Base-by-base conservation (phyloP, 2,888 invertebrate genomes). In the Amaurobius ferox region DNA sequence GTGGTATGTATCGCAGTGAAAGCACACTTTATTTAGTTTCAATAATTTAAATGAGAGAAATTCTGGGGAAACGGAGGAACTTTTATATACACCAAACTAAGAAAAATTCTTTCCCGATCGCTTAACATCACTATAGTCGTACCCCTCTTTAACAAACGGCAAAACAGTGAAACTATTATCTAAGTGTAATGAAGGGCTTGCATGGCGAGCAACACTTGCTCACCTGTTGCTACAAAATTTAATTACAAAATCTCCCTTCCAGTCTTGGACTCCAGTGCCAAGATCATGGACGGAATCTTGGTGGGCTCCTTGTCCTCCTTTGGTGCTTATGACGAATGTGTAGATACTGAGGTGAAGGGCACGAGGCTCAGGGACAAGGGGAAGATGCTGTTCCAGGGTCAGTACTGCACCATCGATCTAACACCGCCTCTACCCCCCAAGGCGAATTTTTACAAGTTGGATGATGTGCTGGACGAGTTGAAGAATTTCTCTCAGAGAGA, bases 381-480 rank as follows among this genome's bases (percentile, higher is more conserved):
- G 6, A 78, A 79, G 55, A 29, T 35, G 19, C 55, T 83, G 0
- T 87, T 81, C 28, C 19, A 44, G 16, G 87, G 87, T 0, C 30
- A 87, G 29, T 87, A 87, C 44, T 87, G 87, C 29, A 61, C 67
- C 0, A 26, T 87, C 7, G 70, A 87, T 9, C 11, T 87, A 13
- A 77, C 39, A n/a, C 81, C 87, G 3, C 80, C 87, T 1, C 26
- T 87, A 9, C 87, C 87, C 0, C 81, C 81, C 0, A 79, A 79
- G 13, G 29, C 61, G 11, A 55, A 70, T 6, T 86, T 74, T 28
- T 86, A 86, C 55, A 79, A 86, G 39, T 35, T 86, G 30, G 44
- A 79, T n/a, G 86, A 86, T n/a, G 79, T 86, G 0, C n/a, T 86
- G 7, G 70, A 73, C 6, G 86, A 79, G 11, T n/a, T 86, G 62